Base-by-base conservation (phyloP, 2,888 invertebrate genomes). In the Andrena marginata region DNA sequence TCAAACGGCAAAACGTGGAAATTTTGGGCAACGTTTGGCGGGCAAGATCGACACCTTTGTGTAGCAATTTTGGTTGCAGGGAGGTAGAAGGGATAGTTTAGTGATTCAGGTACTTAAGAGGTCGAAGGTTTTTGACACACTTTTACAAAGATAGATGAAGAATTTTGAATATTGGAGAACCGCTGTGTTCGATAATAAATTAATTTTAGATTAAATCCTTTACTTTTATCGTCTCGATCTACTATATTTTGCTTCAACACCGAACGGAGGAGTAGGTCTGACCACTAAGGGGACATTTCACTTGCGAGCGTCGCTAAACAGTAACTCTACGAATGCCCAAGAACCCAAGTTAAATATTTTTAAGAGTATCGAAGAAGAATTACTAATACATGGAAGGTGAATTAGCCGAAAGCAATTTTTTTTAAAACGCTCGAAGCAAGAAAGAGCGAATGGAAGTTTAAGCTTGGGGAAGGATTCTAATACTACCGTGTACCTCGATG, bases 1-100 rank as follows among this genome's bases (percentile, higher is more conserved):
- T 79, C 79, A 76, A 69, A 74, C 68, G 16, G 56, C n/a, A 16
- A 63, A 60, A 23, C 49, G 8, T 16, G 6, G 7, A 10, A 13
- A 54, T 48, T 16, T 49, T 0, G 20, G n/a, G 0, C 0, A 10
- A 29, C 2, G 20, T 6, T 35, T 23, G n/a, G n/a, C 29, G n/a
- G 26, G 10, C n/a, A 16, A 2, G 0, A 35, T 42, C n/a, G 13
- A 59, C 8, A 42, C 8, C n/a, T 48, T 72, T 33, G 70, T 42
- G 6, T 33, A 49, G 10, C 7, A 31, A 29, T 42, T 35, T 35
- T 13, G 13, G 42, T 42, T 13, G 42, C 1, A 42, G 42, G 4
- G 4, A 42, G 42, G 42, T 42, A 13, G 13, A 42, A 42, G 13
- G 42, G 42, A 42, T 42, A 13, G 13, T 2, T 42, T 42, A 42